phyloP scores from a whole-genome alignment of 2,797 vertebrate species.

The Loris lydekkerianus region DNA sequence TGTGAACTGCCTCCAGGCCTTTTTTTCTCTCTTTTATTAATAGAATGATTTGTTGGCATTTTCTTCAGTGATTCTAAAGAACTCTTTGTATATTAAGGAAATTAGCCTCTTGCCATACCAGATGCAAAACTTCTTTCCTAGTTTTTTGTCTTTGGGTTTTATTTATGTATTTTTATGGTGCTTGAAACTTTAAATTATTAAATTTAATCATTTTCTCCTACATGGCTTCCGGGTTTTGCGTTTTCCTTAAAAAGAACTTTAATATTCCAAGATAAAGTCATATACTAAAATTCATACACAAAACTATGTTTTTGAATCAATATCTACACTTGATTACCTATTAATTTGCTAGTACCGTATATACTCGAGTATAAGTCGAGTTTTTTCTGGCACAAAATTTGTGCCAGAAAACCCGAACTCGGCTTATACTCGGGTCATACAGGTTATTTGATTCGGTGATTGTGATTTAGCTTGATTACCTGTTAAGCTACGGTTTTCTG shows the following conservation, averaged over 20 bases:
- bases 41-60: slow-evolving; percentile 7
- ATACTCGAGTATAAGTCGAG: too few relatives aligned
- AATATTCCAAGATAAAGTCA: slow-evolving; percentile 47
- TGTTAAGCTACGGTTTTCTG: too few relatives aligned
- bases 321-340: slow-evolving; percentile 7
- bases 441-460: too few relatives aligned
- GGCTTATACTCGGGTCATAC: too few relatives aligned
- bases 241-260: slow-evolving; percentile 61
- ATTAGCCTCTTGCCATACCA: background rate
- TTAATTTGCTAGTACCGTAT: too few relatives aligned
- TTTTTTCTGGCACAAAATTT: too few relatives aligned
- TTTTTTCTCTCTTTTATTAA: background rate
- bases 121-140: background rate
- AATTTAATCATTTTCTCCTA: slow-evolving; percentile 14
- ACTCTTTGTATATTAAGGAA: slow-evolving; percentile 29
- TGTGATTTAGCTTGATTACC: too few relatives aligned
- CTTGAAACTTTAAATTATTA: slow-evolving; percentile 47
- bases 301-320: slow-evolving; percentile 43
- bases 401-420: too few relatives aligned
- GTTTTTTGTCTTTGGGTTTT: slow-evolving; percentile 48
- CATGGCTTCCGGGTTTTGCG: slow-evolving; percentile 10
- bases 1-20: background rate
- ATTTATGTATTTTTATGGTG: slow-evolving; percentile 25
- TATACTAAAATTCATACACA: slow-evolving; percentile 31
- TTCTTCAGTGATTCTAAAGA: slow-evolving; percentile 57